A percentile compares a stretch with the other conserved stretches of the same genome.
These are phyloP conservation scores for Oreotrochilus melanogaster DNA, from an alignment of 2,113 vertebrate genomes.

Conservation along the genomic window DNA sequence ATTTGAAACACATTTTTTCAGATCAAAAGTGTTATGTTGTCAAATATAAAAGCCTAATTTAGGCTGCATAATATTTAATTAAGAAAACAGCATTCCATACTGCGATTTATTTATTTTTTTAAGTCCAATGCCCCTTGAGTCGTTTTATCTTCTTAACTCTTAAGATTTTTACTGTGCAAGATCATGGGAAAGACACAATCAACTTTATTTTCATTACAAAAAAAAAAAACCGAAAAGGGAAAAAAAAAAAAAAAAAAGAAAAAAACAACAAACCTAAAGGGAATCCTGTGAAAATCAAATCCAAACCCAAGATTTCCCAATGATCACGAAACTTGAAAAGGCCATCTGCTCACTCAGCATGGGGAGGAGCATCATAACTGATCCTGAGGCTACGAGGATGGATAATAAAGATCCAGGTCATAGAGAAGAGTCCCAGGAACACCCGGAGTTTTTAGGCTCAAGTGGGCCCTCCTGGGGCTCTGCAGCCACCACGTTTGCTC, in stretches of 20 bases:
- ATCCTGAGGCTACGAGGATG: neutral
- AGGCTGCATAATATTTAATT: slow-evolving; percentile 50
- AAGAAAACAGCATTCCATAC: slow-evolving; percentile 50
- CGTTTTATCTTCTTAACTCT: slow-evolving; percentile 57
- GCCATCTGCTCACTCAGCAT: neutral
- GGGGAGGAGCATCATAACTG: neutral
- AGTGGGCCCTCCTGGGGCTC: rapidly evolving
- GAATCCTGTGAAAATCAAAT: slow-evolving; percentile 17
- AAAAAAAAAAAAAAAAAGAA: neutral
- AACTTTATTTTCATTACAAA: slow-evolving; percentile 19
- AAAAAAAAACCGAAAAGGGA: slow-evolving; percentile 3
- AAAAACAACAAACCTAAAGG: slow-evolving; percentile 34
- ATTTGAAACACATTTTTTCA: slow-evolving; percentile 64
- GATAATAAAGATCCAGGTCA: neutral
- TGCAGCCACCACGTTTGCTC: neutral
- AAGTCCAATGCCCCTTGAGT: slow-evolving; percentile 63
- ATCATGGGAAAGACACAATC: slow-evolving; percentile 59
- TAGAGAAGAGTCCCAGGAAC: neutral
- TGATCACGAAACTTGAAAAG: neutral
- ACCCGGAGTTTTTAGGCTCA: neutral
- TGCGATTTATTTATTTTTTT: slow-evolving; percentile 61
- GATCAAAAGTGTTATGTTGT: slow-evolving; percentile 67
- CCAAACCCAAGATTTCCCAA: neutral
- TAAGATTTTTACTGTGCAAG: slow-evolving; percentile 8
- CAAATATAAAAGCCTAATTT: slow-evolving; percentile 60